phyloP scores from a whole-genome alignment of 2,888 invertebrate genomes.

The Sialis lutaria region DNA sequence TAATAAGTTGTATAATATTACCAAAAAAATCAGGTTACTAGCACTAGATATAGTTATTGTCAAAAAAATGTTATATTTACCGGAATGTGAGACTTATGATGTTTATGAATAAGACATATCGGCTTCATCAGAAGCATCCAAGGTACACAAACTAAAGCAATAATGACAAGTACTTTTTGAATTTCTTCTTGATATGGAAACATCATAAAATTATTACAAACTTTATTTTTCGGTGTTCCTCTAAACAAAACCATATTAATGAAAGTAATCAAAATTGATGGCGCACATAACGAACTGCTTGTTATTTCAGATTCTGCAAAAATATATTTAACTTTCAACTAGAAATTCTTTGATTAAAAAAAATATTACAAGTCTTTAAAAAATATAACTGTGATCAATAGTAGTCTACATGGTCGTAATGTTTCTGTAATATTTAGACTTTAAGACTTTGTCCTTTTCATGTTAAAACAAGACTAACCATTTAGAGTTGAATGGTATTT shows the following conservation, averaged over 20 bases:
- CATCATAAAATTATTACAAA: conserved; percentile 41
- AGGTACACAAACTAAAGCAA: conserved; percentile 75
- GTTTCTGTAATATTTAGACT: too few species aligned
- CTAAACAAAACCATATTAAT: conserved; percentile 98
- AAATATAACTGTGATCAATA: neutral
- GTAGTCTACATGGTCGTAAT: neutral
- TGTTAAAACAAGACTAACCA: conserved; percentile 15
- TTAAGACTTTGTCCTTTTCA: too few species aligned
- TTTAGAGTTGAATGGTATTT: conserved; percentile 31
- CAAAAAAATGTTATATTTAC: too few species aligned
- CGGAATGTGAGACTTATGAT: conserved; percentile 5
- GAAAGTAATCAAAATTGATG: conserved; percentile 83
- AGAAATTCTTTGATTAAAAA: neutral
- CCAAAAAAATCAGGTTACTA: too few species aligned
- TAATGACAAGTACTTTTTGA: conserved; percentile 65
- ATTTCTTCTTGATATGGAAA: conserved; percentile 52
- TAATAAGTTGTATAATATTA: too few species aligned
- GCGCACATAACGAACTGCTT: conserved; percentile 42
- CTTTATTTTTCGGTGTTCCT: conserved; percentile 23
- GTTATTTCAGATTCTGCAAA: conserved; percentile 15
- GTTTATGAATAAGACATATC: conserved; percentile 46
- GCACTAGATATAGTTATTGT: too few species aligned
- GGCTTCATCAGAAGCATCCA: conserved; percentile 92
- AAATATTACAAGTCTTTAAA: neutral
- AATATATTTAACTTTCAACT: neutral